These are phyloP conservation scores for Cyaniris semiargus DNA, from an alignment of 2,888 invertebrate species.

Conservation along the genomic window DNA sequence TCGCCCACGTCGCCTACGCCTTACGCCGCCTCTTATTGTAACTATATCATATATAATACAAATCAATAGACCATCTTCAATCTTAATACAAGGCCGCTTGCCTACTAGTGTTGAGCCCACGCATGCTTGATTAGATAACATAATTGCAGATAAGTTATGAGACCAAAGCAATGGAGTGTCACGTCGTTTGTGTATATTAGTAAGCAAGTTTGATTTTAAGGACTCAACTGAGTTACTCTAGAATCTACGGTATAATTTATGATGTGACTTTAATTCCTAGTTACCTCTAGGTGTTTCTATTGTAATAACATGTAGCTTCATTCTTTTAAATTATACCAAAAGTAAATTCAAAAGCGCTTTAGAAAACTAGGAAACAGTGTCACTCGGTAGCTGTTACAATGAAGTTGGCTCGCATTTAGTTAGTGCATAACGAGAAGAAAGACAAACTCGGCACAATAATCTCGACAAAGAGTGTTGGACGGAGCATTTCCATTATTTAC, in stretches of 20 bases:
- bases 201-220: not conserved
- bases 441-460: slow-evolving; percentile 68
- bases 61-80: too few relatives aligned
- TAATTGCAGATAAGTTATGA: not conserved
- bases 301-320: not conserved
- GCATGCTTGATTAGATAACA: not conserved
- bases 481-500: slow-evolving; percentile 61
- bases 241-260: too few relatives aligned
- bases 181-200: not conserved
- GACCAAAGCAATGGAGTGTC: not conserved
- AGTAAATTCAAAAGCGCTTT: not conserved
- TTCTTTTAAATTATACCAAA: not conserved
- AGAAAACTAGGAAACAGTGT: slow-evolving; percentile 21
- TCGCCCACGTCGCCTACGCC: too few relatives aligned
- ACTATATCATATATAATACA: too few relatives aligned
- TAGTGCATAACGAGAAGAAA: slow-evolving; percentile 56
- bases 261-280: not conserved
- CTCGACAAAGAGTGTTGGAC: slow-evolving; percentile 55
- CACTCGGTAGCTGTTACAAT: slow-evolving; percentile 43
- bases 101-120: not conserved
- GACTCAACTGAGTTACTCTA: too few relatives aligned
- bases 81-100: not conserved
- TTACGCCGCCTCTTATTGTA: too few relatives aligned
- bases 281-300: not conserved
- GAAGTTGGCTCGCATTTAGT: slow-evolving; percentile 59